Evolutionary conservation across 92 coral and sea anemone species (phyloP).

Genomic region (Isaurus tuberculatus): DNA sequence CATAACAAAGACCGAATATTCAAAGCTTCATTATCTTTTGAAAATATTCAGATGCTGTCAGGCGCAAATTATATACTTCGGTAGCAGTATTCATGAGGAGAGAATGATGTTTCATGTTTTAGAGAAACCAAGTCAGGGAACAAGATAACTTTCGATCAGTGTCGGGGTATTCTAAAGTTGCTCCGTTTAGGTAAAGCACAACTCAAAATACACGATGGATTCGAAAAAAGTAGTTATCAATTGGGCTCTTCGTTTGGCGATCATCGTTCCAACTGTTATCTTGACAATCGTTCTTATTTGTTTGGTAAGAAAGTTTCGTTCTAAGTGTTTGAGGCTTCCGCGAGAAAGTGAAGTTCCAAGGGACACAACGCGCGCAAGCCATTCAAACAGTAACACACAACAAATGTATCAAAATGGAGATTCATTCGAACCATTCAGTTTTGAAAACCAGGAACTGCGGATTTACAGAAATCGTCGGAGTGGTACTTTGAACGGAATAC

Average conservation of each 20-base stretch:
- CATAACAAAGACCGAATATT: conserved; percentile 10
- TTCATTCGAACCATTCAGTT: conserved; percentile 14
- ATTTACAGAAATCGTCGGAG: conserved; percentile 42
- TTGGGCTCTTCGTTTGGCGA: conserved; percentile 33
- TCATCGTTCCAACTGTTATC: conserved; percentile 16
- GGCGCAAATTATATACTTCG: not conserved
- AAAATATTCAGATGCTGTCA: conserved; percentile 36
- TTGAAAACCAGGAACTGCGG: conserved; percentile 29
- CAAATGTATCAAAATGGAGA: not conserved
- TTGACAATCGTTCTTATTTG: conserved; percentile 19
- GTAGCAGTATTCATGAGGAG: not conserved
- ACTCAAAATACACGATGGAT: conserved; percentile 1
- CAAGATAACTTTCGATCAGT: too few relatives aligned
- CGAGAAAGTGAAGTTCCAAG: conserved; percentile 4
- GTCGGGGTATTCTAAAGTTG: not conserved
- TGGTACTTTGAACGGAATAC: not conserved
- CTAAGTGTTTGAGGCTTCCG: conserved; percentile 4
- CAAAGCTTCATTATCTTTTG: conserved; percentile 9
- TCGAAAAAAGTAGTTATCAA: not conserved
- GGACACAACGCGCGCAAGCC: not conserved
- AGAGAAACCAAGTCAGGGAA: not conserved
- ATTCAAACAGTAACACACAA: not conserved
- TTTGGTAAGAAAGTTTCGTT: conserved; percentile 30
- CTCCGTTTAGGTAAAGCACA: not conserved
- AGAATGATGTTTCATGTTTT: not conserved